These are phyloP conservation scores for Aldabrachelys gigantea DNA, from an alignment of 2,113 vertebrate species.

Conservation along the genomic window DNA sequence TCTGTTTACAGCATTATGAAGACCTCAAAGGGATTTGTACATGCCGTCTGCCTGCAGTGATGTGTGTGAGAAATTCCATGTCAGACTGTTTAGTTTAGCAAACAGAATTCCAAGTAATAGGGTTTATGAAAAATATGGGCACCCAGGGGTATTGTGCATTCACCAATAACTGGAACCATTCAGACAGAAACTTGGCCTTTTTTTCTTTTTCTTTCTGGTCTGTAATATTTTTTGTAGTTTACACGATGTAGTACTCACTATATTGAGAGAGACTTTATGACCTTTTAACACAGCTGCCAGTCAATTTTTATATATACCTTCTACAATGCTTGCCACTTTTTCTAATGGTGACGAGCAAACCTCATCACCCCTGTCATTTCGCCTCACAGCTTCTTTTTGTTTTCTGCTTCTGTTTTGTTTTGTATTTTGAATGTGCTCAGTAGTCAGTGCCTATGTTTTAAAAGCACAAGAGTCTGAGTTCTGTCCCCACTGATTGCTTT, in stretches of 20 bases:
- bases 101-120: constrained; percentile 52
- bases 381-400: background rate
- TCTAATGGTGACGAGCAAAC: background rate
- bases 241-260: rapidly evolving
- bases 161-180: background rate
- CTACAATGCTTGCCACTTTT: rapidly evolving
- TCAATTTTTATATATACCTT: background rate
- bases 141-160: background rate
- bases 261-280: background rate
- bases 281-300: background rate
- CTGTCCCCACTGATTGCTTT: background rate
- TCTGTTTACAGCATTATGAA: constrained; percentile 69
- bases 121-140: constrained; percentile 20
- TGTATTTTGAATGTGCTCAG: background rate
- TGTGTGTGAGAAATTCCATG: constrained; percentile 41
- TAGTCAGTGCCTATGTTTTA: background rate
- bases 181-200: background rate
- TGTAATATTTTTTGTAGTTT: background rate
- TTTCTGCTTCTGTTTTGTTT: background rate
- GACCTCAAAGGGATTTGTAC: constrained; percentile 64
- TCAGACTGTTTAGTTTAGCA: constrained; percentile 57
- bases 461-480: background rate
- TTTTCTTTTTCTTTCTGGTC: background rate
- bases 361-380: rapidly evolving
- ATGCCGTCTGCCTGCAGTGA: constrained; percentile 33